Evolutionary conservation across 2,888 invertebrate genomes (phyloP).

Genomic region (Hyppa rectilinea): DNA sequence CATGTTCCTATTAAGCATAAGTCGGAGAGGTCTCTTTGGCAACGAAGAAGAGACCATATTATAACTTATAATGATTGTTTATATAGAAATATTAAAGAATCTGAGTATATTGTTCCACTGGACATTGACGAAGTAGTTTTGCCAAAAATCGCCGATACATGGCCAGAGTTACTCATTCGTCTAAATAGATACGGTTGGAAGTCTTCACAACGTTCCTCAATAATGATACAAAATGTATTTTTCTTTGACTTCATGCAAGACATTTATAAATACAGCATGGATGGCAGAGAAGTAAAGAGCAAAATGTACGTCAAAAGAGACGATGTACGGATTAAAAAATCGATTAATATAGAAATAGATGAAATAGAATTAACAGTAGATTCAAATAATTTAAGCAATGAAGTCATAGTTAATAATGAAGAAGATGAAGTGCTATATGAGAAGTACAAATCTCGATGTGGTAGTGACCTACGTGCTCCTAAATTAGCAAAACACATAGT

Average conservation of each 20-base stretch:
- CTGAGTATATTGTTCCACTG: slow-evolving; percentile 92
- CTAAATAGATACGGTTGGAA: slow-evolving; percentile 83
- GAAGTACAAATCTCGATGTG: slow-evolving; percentile 78
- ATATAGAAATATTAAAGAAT: slow-evolving; percentile 92
- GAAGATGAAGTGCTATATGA: slow-evolving; percentile 66
- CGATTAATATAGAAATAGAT: slow-evolving; percentile 73
- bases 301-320: slow-evolving; percentile 85
- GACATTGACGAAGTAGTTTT: slow-evolving; percentile 94
- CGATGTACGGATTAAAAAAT: slow-evolving; percentile 80
- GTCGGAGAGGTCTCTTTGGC: slow-evolving; percentile 89
- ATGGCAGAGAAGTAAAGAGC: slow-evolving; percentile 67
- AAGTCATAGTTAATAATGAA: slow-evolving; percentile 76
- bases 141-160: slow-evolving; percentile 91
- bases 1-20: slow-evolving; percentile 89
- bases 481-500: slow-evolving; percentile 87
- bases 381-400: slow-evolving; percentile 73
- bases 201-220: slow-evolving; percentile 89
- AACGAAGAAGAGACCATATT: slow-evolving; percentile 93
- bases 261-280: slow-evolving; percentile 70
- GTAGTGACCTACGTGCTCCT: slow-evolving; percentile 76
- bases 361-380: slow-evolving; percentile 79
- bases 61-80: slow-evolving; percentile 95
- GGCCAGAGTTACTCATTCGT: slow-evolving; percentile 90
- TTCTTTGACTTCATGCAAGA: slow-evolving; percentile 91
- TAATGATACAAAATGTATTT: slow-evolving; percentile 93